A percentile compares a stretch with the other conserved stretches of the same genome.
Evolutionary conservation across 2,888 invertebrate species (phyloP).

Genomic region (Drosophila setosimentum): DNA sequence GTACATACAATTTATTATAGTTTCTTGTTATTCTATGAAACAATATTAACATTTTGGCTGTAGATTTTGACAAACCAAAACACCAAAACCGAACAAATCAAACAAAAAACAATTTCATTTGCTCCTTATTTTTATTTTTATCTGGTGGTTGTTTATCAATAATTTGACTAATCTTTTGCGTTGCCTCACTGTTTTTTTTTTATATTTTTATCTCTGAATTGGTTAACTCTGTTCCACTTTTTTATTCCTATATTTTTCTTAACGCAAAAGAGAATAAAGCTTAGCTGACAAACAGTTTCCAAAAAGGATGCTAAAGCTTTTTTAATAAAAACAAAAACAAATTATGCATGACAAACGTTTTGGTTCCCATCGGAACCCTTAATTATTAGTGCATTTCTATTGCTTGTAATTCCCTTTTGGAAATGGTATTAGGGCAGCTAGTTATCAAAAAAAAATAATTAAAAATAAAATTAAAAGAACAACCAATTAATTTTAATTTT

Average conservation of each 20-base stretch:
- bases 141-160: constrained; percentile 72
- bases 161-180: constrained; percentile 75
- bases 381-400: constrained; percentile 32
- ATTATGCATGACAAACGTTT: constrained; percentile 49
- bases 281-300: constrained; percentile 26
- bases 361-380: constrained; percentile 25
- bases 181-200: constrained; percentile 44
- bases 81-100: constrained; percentile 35
- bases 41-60: constrained; percentile 81
- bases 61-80: constrained; percentile 78
- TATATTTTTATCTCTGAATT: constrained; percentile 26
- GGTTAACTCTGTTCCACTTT: constrained; percentile 53
- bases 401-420: constrained; percentile 59
- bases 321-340: constrained; percentile 6
- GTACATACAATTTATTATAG: constrained; percentile 39
- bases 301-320: constrained; percentile 20
- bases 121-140: constrained; percentile 46
- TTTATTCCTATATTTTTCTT: constrained; percentile 37
- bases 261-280: constrained; percentile 51
- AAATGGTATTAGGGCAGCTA: constrained; percentile 68
- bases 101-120: constrained; percentile 59
- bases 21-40: constrained; percentile 51
- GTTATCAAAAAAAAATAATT: constrained; percentile 36
- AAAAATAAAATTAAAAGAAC: constrained; percentile 41
- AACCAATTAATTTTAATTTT: constrained; percentile 74